Evolutionary conservation across 2,888 invertebrate species (phyloP).

Genomic region (Oligia fasciuncula): DNA sequence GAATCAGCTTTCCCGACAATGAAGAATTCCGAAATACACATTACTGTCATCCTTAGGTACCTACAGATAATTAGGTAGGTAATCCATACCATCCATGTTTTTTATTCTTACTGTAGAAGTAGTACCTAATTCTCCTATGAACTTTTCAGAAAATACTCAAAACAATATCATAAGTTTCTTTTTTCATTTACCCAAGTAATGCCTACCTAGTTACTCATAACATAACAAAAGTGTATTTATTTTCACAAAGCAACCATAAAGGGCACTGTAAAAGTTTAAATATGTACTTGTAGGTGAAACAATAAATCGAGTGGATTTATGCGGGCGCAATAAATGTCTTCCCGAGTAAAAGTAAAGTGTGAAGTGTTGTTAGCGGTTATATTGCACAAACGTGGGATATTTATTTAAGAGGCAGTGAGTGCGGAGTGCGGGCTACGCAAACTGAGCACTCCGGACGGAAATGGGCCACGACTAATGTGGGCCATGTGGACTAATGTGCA

Average conservation of each 20-base stretch:
- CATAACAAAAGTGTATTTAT: slow-evolving; percentile 58
- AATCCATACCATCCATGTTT: too few relatives aligned
- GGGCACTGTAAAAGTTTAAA: slow-evolving; percentile 64
- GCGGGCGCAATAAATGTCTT: slow-evolving; percentile 81
- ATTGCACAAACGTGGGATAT: slow-evolving; percentile 87
- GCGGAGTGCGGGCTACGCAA: slow-evolving; percentile 76
- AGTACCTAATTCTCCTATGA: not conserved
- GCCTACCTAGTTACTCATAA: slow-evolving; percentile 36
- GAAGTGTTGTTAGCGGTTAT: slow-evolving; percentile 87
- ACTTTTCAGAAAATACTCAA: not conserved
- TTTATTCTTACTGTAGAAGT: not conserved
- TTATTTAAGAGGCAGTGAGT: slow-evolving; percentile 85
- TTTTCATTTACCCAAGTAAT: not conserved
- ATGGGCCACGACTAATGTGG: slow-evolving; percentile 87
- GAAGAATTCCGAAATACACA: not conserved
- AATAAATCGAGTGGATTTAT: slow-evolving; percentile 83
- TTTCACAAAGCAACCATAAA: slow-evolving; percentile 61
- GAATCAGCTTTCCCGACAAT: not conserved
- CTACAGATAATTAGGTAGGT: not conserved
- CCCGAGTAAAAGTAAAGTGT: slow-evolving; percentile 82
- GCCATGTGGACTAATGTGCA: slow-evolving; percentile 52
- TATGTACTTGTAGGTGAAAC: slow-evolving; percentile 69
- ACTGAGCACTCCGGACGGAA: slow-evolving; percentile 84
- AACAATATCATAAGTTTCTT: not conserved
- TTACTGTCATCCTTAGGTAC: not conserved